Evolutionary conservation across 2,888 invertebrate species (phyloP).

Genomic region (Spodoptera exigua): DNA sequence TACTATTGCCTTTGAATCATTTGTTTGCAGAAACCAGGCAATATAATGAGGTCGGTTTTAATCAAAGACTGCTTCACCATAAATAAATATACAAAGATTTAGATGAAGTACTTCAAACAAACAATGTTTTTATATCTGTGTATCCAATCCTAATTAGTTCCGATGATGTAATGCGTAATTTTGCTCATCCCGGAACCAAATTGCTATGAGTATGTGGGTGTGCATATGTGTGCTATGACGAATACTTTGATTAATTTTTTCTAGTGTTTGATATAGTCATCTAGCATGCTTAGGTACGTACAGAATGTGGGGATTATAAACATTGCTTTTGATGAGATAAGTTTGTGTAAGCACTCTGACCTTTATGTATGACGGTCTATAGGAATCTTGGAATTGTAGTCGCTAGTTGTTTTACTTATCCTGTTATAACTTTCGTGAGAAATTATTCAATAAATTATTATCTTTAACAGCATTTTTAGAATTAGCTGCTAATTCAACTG

Average conservation of each 20-base stretch:
- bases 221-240: slow-evolving; percentile 31
- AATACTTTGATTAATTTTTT: slow-evolving; percentile 14
- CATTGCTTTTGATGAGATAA: no score
- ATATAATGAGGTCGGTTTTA: slow-evolving; percentile 5
- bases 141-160: slow-evolving; percentile 40
- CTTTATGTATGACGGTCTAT: no score
- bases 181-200: slow-evolving; percentile 34
- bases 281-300: not conserved
- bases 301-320: no score
- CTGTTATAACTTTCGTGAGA: no score
- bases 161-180: slow-evolving; percentile 45
- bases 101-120: slow-evolving; percentile 6
- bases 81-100: not conserved
- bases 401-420: no score
- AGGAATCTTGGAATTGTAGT: no score
- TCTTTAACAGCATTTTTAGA: no score
- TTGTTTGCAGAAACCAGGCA: slow-evolving; percentile 3
- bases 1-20: slow-evolving; percentile 1
- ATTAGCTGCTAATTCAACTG: no score
- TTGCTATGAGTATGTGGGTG: slow-evolving; percentile 32
- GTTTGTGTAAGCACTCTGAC: no score
- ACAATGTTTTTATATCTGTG: slow-evolving; percentile 1
- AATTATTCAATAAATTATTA: no score
- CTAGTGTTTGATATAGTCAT: slow-evolving; percentile 12
- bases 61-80: not conserved